Conservation (phyloP, 2,113 vertebrate species). For the Craseonycteris thonglongyai region DNA sequence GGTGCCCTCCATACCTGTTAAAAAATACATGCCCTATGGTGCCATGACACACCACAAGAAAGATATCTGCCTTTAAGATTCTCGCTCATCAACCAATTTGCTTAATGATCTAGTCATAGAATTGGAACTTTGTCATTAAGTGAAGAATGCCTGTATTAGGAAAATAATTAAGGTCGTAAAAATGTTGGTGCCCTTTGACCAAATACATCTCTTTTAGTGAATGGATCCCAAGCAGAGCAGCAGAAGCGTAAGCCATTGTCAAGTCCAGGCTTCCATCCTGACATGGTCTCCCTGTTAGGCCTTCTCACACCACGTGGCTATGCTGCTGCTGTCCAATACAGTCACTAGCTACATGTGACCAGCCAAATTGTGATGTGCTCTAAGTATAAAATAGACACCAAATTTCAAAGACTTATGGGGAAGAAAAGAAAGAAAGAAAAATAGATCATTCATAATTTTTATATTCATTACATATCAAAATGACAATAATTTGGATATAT, state of each 20-base stretch:
- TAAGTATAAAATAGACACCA: neutral
- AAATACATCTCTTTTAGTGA: neutral
- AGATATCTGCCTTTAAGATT: no score
- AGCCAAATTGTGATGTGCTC: neutral
- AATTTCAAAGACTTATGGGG: neutral
- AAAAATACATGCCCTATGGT: no score
- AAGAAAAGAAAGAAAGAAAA: neutral
- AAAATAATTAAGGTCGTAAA: slow-evolving; percentile 32
- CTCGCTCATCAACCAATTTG: no score
- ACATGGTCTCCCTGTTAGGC: neutral
- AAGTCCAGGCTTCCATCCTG: neutral
- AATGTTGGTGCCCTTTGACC: neutral
- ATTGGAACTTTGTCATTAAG: no score
- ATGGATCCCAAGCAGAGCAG: neutral
- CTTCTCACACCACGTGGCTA: neutral
- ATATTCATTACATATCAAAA: neutral
- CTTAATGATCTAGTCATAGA: no score
- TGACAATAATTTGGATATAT: neutral
- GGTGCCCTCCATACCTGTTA: no score
- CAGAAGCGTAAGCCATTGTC: neutral
- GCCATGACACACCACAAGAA: no score
- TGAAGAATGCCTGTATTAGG: no score
- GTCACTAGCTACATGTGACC: neutral
- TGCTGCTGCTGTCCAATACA: neutral
- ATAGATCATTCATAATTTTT: neutral